Evolutionary conservation across 2,113 vertebrate species (phyloP).

Genomic region (Gorsachius goisagi): DNA sequence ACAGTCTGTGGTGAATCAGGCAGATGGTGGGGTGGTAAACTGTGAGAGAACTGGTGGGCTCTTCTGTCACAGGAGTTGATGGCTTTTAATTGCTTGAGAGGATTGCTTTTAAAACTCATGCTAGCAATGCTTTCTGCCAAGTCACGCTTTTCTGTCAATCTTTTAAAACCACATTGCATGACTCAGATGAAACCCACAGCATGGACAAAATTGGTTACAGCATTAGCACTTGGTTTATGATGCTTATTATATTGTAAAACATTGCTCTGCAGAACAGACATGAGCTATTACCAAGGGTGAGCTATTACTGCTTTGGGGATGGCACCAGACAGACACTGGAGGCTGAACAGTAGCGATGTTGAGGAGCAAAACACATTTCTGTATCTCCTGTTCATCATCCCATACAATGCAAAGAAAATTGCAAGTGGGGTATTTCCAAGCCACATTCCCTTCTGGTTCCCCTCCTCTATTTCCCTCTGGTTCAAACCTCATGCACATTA

Average conservation of each 20-base stretch:
- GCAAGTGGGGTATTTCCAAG: not conserved
- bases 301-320: not conserved
- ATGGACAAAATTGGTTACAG: not conserved
- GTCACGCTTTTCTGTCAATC: not conserved
- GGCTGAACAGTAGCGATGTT: not conserved
- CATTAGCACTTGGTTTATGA: not conserved
- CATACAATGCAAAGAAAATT: not conserved
- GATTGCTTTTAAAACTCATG: not conserved
- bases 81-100: not conserved
- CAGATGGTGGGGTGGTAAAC: not conserved
- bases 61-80: not conserved
- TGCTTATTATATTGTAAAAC: not conserved
- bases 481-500: not conserved
- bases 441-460: not conserved
- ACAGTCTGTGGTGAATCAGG: not conserved
- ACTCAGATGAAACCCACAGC: not conserved
- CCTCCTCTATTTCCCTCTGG: not conserved
- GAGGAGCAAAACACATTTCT: not conserved
- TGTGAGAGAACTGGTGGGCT: not conserved
- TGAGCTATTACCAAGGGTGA: not conserved
- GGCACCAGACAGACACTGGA: not conserved
- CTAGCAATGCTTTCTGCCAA: not conserved
- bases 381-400: not conserved
- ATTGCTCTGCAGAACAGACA: not conserved
- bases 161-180: not conserved